Conservation (phyloP, 2,113 vertebrate species). For the Tenebrosternarchus preto region DNA sequence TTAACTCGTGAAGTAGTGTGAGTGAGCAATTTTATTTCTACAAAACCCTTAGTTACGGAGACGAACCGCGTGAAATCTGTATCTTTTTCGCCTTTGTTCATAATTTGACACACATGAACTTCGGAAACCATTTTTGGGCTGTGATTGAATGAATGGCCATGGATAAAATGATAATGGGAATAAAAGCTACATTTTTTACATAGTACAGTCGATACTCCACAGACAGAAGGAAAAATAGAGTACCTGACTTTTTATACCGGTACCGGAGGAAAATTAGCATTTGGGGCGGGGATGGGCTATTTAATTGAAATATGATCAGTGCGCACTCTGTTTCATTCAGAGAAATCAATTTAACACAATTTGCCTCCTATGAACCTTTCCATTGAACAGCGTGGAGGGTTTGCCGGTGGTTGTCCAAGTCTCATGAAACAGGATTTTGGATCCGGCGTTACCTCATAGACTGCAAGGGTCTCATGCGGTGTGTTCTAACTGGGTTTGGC, state of each 20-base stretch:
- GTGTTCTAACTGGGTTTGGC: slow-evolving; percentile 52
- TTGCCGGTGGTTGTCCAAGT: slow-evolving; percentile 38
- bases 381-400: slow-evolving; percentile 18
- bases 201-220: not conserved
- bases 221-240: not conserved
- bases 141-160: not conserved
- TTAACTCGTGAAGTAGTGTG: not conserved
- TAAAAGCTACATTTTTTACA: not conserved
- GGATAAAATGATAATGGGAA: not conserved
- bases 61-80: not conserved
- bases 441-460: slow-evolving; percentile 64
- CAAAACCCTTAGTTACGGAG: not conserved
- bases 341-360: slow-evolving; percentile 43
- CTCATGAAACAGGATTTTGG: slow-evolving; percentile 51
- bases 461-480: slow-evolving; percentile 61
- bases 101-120: not conserved
- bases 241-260: not conserved
- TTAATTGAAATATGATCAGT: slow-evolving; percentile 41
- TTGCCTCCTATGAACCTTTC: slow-evolving; percentile 27
- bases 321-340: slow-evolving; percentile 27
- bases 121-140: not conserved
- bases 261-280: too few relatives aligned
- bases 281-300: not conserved
- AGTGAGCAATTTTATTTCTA: not conserved
- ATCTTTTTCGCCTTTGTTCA: not conserved